Percentiles rank a stretch among this genome's conserved stretches.
Evolutionary conservation across 2,797 vertebrate species (phyloP).

Genomic region (Coracias cyanogaster): DNA sequence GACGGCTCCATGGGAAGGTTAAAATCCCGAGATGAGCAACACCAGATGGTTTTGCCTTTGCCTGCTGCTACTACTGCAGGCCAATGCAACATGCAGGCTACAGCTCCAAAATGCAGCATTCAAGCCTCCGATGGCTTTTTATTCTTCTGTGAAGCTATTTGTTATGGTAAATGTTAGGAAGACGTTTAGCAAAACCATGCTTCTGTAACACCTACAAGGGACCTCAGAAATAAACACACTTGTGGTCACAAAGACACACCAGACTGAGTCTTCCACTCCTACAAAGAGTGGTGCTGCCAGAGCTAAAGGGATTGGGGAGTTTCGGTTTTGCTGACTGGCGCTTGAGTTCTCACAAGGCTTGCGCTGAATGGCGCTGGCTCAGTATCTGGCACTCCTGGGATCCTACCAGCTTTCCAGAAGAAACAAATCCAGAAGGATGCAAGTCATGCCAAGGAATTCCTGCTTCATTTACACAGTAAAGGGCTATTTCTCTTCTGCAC

Average conservation of each 20-base stretch:
- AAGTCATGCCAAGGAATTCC: neutral
- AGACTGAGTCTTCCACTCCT: neutral
- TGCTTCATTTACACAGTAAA: neutral
- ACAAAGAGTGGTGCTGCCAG: neutral
- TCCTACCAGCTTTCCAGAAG: neutral
- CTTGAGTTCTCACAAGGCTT: neutral
- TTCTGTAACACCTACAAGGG: neutral
- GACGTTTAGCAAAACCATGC: neutral
- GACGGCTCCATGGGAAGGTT: neutral
- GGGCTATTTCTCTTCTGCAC: neutral
- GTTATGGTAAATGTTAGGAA: neutral
- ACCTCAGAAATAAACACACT: neutral
- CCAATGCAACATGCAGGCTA: neutral
- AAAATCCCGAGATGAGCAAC: neutral
- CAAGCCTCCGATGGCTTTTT: accelerated
- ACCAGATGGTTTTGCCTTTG: neutral
- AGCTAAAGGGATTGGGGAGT: neutral
- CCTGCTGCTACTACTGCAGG: neutral
- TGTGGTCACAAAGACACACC: neutral
- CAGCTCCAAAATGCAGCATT: neutral
- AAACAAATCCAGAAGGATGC: neutral
- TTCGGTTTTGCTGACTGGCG: neutral
- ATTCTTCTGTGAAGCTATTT: neutral
- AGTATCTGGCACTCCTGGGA: neutral
- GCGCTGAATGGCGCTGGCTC: neutral